phyloP scores from a whole-genome alignment of 2,113 vertebrate genomes.

The Gymnocephalus cernua region DNA sequence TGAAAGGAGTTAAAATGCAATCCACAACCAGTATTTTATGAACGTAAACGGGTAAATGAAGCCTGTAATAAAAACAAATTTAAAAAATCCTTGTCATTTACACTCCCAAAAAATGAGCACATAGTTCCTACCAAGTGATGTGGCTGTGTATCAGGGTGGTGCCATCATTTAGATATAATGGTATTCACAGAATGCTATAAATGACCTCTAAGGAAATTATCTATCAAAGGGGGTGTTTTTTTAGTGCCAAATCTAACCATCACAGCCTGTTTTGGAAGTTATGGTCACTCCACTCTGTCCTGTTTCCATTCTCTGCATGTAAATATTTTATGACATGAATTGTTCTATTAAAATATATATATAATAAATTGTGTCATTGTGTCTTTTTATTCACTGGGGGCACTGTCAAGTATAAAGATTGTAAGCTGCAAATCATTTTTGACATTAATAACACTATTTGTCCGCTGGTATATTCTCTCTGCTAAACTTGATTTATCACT shows the following conservation, averaged over 20 bases:
- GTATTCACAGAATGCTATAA: conserved; percentile 43
- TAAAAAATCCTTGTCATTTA: conserved; percentile 34
- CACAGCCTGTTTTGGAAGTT: conserved; percentile 65
- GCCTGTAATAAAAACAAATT: conserved; percentile 27
- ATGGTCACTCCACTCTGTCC: conserved; percentile 61
- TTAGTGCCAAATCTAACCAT: conserved; percentile 74
- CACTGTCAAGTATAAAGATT: conserved; percentile 36
- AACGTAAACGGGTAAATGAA: neutral
- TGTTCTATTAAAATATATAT: conserved; percentile 77
- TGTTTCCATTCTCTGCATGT: conserved; percentile 71
- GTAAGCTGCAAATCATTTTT: conserved; percentile 23
- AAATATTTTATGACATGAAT: conserved; percentile 80
- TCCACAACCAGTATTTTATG: conserved; percentile 2
- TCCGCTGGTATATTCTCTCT: conserved; percentile 35
- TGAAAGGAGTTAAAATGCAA: conserved; percentile 20
- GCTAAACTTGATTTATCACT: conserved; percentile 24
- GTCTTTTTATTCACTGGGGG: conserved; percentile 47
- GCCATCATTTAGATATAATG: conserved; percentile 49
- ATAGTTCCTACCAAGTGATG: conserved; percentile 5
- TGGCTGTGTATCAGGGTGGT: conserved; percentile 8
- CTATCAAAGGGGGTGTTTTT: conserved; percentile 44
- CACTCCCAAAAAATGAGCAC: conserved; percentile 14
- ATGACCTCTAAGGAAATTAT: conserved; percentile 63
- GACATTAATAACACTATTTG: conserved; percentile 65
- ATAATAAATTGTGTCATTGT: conserved; percentile 61